Percentiles rank a stretch among this genome's conserved stretches.
Conservation (phyloP, 2,113 vertebrate genomes). For the Leptodactylus fuscus region DNA sequence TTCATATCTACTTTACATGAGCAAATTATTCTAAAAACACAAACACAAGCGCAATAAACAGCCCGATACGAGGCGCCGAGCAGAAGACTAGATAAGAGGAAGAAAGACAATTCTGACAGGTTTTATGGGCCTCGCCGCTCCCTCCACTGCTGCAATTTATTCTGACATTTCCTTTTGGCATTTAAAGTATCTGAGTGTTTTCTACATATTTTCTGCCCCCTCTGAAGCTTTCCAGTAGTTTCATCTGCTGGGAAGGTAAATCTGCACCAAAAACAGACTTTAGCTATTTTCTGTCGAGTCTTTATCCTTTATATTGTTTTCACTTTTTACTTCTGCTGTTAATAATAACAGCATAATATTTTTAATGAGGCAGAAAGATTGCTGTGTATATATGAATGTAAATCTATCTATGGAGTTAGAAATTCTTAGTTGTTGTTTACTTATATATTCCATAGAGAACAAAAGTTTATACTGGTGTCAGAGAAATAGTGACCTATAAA, state of each 20-base stretch:
- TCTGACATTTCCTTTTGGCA: constrained; percentile 77
- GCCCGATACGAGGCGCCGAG: background rate
- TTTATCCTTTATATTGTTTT: background rate
- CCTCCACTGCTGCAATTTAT: constrained; percentile 73
- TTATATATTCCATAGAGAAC: background rate
- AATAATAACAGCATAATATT: background rate
- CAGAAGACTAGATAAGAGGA: constrained; percentile 3
- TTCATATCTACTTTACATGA: constrained; percentile 49
- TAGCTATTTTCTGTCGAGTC: background rate
- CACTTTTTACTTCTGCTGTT: background rate
- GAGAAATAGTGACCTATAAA: background rate
- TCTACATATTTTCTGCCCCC: constrained; percentile 56
- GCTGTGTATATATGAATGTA: background rate
- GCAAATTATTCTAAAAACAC: constrained; percentile 36
- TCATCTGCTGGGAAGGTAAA: background rate
- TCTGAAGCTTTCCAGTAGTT: constrained; percentile 14
- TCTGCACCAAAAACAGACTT: background rate
- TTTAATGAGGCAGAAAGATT: background rate
- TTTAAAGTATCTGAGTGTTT: constrained; percentile 66
- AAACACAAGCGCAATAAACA: constrained; percentile 36
- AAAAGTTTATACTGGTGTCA: too few species aligned
- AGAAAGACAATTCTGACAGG: constrained; percentile 64
- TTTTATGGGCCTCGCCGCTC: constrained; percentile 70
- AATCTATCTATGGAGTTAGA: background rate
- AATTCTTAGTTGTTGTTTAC: background rate